phyloP scores from a whole-genome alignment of 2,797 vertebrate species.

The Tarsius wallacei region DNA sequence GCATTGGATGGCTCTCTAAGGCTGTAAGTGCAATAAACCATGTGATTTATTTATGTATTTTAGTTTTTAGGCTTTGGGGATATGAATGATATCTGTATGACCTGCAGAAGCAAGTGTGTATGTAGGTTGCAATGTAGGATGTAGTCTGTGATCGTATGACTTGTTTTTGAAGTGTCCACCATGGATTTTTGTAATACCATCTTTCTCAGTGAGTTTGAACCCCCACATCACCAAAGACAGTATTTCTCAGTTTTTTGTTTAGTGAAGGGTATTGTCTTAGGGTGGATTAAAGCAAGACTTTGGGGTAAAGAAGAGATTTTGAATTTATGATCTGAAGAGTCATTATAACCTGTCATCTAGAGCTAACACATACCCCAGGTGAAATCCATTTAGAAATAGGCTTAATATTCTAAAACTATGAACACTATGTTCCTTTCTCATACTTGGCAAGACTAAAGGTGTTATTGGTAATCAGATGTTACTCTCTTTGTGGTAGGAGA shows the following conservation, averaged over 20 bases:
- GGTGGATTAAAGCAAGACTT: not conserved
- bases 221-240: accelerated
- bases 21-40: accelerated
- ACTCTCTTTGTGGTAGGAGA: not conserved
- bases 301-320: not conserved
- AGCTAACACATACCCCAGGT: accelerated
- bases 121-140: too few species aligned
- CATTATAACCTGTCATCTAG: not conserved
- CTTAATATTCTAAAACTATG: accelerated
- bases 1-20: too few species aligned
- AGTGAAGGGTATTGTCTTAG: not conserved
- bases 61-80: not conserved
- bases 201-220: not conserved
- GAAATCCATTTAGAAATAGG: accelerated
- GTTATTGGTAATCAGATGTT: accelerated
- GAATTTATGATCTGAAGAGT: not conserved
- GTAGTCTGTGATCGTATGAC: not conserved
- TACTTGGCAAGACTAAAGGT: not conserved
- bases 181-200: accelerated
- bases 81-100: not conserved
- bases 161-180: not conserved
- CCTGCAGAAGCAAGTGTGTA: too few species aligned
- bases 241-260: not conserved
- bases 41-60: accelerated
- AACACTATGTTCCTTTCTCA: not conserved